A percentile compares a stretch with the other conserved stretches of the same genome.
These are phyloP conservation scores for Rhynchopsitta pachyrhyncha DNA, from an alignment of 2,113 vertebrate species.

Conservation along the genomic window DNA sequence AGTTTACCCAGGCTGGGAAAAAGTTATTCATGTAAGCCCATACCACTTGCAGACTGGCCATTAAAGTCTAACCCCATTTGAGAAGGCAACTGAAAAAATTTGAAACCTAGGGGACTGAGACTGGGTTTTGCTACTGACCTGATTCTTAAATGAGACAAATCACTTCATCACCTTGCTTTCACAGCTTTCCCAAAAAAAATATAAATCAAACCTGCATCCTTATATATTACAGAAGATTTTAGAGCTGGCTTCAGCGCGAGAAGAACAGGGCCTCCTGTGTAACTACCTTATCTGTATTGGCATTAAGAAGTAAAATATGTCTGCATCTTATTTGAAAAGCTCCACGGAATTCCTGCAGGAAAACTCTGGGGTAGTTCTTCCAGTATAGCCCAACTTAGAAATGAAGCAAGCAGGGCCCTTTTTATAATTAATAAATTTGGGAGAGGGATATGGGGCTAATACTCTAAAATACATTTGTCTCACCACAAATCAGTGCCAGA, in stretches of 20 bases:
- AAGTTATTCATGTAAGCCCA: background rate
- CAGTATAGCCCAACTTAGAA: background rate
- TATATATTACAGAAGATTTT: background rate
- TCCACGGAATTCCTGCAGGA: background rate
- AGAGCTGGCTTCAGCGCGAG: background rate
- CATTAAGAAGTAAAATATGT: background rate
- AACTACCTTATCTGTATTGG: background rate
- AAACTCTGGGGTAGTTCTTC: background rate
- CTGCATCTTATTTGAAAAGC: background rate
- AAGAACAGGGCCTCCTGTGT: background rate
- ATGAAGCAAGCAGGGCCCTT: background rate
- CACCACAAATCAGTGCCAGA: background rate
- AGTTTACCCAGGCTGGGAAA: background rate
- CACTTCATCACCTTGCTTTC: background rate
- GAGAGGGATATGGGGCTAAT: background rate
- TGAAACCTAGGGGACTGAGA: background rate
- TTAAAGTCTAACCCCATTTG: background rate
- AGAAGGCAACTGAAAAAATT: background rate
- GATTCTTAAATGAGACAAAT: background rate
- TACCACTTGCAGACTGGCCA: background rate
- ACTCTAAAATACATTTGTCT: background rate
- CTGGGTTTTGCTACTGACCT: background rate
- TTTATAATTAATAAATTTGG: background rate
- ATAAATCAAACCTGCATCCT: background rate
- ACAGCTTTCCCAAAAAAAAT: background rate